Evolutionary conservation across 2,888 invertebrate genomes (phyloP).

Genomic region (Troides aeacus): DNA sequence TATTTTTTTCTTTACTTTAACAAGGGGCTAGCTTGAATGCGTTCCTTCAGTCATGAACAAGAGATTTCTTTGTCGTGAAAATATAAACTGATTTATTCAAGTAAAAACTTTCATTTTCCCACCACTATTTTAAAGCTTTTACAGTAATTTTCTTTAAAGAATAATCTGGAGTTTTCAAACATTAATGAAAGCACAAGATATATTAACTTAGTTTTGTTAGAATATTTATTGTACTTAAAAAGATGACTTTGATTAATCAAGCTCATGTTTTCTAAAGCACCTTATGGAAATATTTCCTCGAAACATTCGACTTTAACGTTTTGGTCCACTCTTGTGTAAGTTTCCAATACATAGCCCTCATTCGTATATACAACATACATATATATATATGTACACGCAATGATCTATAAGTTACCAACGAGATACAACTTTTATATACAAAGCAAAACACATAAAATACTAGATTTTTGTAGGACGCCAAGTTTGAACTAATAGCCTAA

Average conservation of each 20-base stretch:
- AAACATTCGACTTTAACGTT: constrained; percentile 13
- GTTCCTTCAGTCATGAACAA: constrained; percentile 32
- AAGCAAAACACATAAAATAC: no score
- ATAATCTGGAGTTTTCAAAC: no score
- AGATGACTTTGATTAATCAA: constrained; percentile 24
- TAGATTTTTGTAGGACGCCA: no score
- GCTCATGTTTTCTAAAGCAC: constrained; percentile 30
- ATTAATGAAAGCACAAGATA: no score
- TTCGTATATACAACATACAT: no score
- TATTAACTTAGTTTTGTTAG: no score
- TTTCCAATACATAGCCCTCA: background rate
- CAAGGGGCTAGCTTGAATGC: constrained; percentile 30
- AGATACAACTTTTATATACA: no score
- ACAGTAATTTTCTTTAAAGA: no score
- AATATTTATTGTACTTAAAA: no score
- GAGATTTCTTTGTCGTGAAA: constrained; percentile 35
- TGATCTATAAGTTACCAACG: no score
- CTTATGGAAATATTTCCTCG: constrained; percentile 27
- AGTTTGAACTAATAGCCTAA: no score
- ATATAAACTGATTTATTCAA: constrained; percentile 31
- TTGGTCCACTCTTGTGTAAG: constrained; percentile 21
- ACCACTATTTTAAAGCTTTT: constrained; percentile 33
- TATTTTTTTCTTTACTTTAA: constrained; percentile 1
- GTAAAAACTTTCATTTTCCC: constrained; percentile 29
- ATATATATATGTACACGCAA: no score